Conservation (phyloP, 2,888 invertebrate genomes). For the Laspeyria flexula region DNA sequence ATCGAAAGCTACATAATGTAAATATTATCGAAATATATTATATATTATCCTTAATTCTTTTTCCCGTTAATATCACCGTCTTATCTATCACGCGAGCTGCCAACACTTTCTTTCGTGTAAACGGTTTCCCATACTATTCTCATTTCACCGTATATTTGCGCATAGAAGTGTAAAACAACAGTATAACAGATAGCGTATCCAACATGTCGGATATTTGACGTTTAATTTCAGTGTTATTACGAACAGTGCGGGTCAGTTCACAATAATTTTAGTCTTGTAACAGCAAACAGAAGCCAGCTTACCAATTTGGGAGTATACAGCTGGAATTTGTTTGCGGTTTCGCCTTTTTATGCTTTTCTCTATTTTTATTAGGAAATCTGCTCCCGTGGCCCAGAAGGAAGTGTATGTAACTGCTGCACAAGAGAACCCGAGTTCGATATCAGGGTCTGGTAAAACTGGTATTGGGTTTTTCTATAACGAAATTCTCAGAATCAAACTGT, state of each 20-base stretch:
- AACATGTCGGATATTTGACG: slow-evolving; percentile 15
- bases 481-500: too few relatives aligned
- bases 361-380: too few relatives aligned
- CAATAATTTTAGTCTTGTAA: slow-evolving; percentile 21
- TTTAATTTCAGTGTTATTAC: slow-evolving; percentile 26
- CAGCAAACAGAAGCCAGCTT: slow-evolving; percentile 22
- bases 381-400: too few relatives aligned
- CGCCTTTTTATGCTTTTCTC: background rate
- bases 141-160: background rate
- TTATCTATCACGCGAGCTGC: background rate
- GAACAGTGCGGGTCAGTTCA: slow-evolving; percentile 2
- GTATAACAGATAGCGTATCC: slow-evolving; percentile 6
- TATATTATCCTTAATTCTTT: background rate
- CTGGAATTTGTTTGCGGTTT: background rate
- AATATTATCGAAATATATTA: too few relatives aligned
- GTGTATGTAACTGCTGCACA: too few relatives aligned
- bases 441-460: too few relatives aligned
- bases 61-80: background rate
- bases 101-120: background rate
- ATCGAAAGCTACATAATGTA: too few relatives aligned
- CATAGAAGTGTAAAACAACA: background rate
- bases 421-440: too few relatives aligned
- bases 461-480: too few relatives aligned
- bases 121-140: background rate
- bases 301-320: slow-evolving; percentile 12